Base-by-base conservation (phyloP, 2,113 vertebrate species). In the Microtus montanus region DNA sequence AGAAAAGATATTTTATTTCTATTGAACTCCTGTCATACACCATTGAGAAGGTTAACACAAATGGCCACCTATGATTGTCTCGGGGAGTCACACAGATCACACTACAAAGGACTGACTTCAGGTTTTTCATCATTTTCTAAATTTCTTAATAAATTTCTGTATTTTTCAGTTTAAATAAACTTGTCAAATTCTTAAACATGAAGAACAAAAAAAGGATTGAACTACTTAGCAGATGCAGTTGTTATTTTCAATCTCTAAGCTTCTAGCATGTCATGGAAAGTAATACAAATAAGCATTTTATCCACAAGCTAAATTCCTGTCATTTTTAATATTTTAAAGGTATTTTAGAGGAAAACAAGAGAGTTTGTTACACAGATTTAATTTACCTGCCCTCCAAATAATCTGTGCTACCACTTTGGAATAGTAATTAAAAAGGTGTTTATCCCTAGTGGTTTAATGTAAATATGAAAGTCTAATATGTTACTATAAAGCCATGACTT, bases 31-130 rank as follows among this genome's bases (percentile, higher is more conserved):
- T 97, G 78, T 92, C 79, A 92, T 38, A 93, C 82, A 58, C n/a
- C n/a, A 17, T 90, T 93, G 82, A 96, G 91, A 97, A 97, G 47
- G 86, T 97, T 97, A 97, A 95, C 70, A 92, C 35, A 97, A 93
- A 94, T 70, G 94, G 66, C 70, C 89, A 75, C 12, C 52, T 94
- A 87, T 92, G 49, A 96, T 96, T 94, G 87, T 97, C 94, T 95
- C 94, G 38, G 0, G 20, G 64, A 97, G 87, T 94, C 73, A 71
- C 7, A 91, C 1, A 4, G 15, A 63, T 84, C 80, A 41, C 58
- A 47, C 3, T 47, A 49, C 24, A 90, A 87, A 92, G 28, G 77
- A 95, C 94, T 90, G 92, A 44, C n/a, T 93, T 87, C 0, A 79
- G 49, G 94, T 87, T 87, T 33, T 88, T n/a, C 47, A 38, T 87